A percentile compares a stretch with the other conserved stretches of the same genome.
These are phyloP conservation scores for Holcopasites calliopsidis DNA, from an alignment of 1,140 invertebrate species.

Conservation along the genomic window DNA sequence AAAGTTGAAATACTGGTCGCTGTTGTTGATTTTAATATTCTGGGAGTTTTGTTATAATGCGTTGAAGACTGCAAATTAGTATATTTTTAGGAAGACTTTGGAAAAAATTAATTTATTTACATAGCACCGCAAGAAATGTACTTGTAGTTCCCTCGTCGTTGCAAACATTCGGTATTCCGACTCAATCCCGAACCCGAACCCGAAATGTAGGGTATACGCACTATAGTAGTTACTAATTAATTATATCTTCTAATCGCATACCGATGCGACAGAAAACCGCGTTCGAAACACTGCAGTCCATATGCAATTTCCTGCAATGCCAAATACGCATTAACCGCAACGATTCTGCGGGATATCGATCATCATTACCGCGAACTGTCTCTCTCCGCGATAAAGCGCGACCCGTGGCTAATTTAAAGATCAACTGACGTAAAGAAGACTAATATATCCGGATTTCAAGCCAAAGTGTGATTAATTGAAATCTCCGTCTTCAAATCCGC, in stretches of 20 bases:
- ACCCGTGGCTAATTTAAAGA: constrained; percentile 22
- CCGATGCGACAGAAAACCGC: background rate
- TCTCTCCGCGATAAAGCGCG: background rate
- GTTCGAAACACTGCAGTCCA: constrained; percentile 6
- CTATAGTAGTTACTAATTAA: too few relatives aligned
- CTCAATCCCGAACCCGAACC: too few relatives aligned
- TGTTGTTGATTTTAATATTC: background rate
- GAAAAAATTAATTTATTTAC: too few relatives aligned
- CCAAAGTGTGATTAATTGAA: constrained; percentile 3
- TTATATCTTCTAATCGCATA: too few relatives aligned
- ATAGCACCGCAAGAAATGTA: too few relatives aligned
- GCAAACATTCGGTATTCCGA: too few relatives aligned
- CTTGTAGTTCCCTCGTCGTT: too few relatives aligned
- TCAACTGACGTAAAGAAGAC: constrained; percentile 12
- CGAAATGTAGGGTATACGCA: too few relatives aligned
- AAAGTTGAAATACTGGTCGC: background rate
- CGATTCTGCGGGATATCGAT: constrained; percentile 35
- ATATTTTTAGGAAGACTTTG: too few relatives aligned
- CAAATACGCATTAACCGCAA: constrained; percentile 27
- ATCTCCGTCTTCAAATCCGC: constrained; percentile 5
- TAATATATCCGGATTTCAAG: constrained; percentile 31
- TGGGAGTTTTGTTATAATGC: too few relatives aligned
- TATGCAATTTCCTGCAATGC: constrained; percentile 10
- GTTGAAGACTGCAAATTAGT: too few relatives aligned
- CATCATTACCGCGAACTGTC: constrained; percentile 26